phyloP scores from a whole-genome alignment of 2,113 vertebrate species.

The Eolophus roseicapilla region DNA sequence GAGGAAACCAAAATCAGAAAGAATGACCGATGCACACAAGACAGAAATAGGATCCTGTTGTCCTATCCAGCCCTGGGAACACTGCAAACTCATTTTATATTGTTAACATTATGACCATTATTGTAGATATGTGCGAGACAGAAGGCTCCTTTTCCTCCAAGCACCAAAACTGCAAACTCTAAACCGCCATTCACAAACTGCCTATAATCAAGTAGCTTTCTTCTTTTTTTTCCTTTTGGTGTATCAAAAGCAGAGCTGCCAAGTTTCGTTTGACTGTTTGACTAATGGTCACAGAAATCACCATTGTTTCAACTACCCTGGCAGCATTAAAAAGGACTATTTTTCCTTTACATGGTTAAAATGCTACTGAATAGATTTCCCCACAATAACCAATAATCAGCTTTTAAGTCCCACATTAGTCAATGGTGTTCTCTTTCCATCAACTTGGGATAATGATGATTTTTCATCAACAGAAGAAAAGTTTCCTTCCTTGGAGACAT shows the following conservation, averaged over 20 bases:
- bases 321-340: not conserved
- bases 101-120: not conserved
- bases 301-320: not conserved
- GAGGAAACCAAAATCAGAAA: not conserved
- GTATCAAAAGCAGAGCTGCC: not conserved
- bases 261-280: not conserved
- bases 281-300: not conserved
- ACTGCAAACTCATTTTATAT: not conserved
- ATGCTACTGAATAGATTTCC: not conserved
- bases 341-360: not conserved
- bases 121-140: not conserved
- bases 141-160: not conserved
- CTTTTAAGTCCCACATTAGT: not conserved
- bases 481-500: not conserved
- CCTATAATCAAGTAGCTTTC: not conserved
- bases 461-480: not conserved
- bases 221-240: not conserved
- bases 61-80: not conserved
- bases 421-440: not conserved
- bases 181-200: not conserved
- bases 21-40: fast-evolving
- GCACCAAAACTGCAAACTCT: not conserved
- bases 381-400: not conserved
- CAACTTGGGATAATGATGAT: not conserved
- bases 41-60: not conserved